A percentile compares a stretch with the other conserved stretches of the same genome.
These are phyloP conservation scores for Phaenicophaeus curvirostris DNA, from an alignment of 2,797 vertebrate genomes.

Conservation along the genomic window DNA sequence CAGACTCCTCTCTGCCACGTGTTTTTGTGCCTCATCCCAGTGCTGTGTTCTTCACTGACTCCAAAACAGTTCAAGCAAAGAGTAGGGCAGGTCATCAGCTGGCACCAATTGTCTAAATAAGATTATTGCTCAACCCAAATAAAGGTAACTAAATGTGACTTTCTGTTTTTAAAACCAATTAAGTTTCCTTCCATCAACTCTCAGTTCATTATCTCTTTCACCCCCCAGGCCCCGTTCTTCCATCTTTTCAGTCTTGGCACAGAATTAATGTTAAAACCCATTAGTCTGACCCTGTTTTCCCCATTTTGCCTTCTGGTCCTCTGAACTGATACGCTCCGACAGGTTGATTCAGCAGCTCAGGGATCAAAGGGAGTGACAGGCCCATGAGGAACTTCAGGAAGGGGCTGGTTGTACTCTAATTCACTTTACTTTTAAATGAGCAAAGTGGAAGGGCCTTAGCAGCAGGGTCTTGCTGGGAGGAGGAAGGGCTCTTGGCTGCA, in stretches of 20 bases:
- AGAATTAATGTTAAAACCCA: conserved; percentile 55
- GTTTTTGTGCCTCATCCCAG: neutral
- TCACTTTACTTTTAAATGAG: neutral
- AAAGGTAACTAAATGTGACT: conserved; percentile 54
- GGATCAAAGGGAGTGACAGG: conserved; percentile 28
- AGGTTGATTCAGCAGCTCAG: conserved; percentile 7
- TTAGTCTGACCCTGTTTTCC: conserved; percentile 37
- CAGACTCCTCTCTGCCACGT: neutral
- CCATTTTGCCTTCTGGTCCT: conserved; percentile 20
- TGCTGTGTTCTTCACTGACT: neutral
- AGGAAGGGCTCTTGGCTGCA: neutral
- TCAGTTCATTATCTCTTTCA: conserved; percentile 45
- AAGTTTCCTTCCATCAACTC: conserved; percentile 50
- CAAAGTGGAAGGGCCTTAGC: neutral
- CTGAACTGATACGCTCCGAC: neutral
- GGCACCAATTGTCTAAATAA: conserved; percentile 27
- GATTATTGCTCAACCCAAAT: conserved; percentile 18
- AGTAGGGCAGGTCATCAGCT: neutral
- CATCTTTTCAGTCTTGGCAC: conserved; percentile 24
- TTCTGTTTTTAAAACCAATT: conserved; percentile 56
- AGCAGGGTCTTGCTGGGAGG: accelerated
- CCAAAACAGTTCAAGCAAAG: neutral
- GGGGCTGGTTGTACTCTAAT: neutral
- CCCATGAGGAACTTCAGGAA: neutral
- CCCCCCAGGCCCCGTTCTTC: conserved; percentile 33